These are phyloP conservation scores for Ranitomeya variabilis DNA, from an alignment of 2,113 vertebrate species.

Conservation along the genomic window DNA sequence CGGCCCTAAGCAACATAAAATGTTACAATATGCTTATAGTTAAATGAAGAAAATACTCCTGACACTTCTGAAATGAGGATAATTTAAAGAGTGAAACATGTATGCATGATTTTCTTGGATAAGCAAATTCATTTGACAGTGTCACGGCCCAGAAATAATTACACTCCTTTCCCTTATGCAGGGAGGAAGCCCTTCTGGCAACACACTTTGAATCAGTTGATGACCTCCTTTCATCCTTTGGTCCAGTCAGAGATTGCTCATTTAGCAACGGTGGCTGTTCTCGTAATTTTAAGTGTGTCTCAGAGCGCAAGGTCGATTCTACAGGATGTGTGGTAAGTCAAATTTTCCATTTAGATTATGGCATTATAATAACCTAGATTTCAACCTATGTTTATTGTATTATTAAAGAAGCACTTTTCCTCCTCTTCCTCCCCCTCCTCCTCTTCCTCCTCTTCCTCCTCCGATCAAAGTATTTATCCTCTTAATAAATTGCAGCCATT, in stretches of 20 bases:
- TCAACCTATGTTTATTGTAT: background rate
- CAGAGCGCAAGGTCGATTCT: conserved; percentile 91
- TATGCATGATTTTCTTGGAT: background rate
- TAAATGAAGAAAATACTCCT: background rate
- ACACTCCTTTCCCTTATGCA: conserved; percentile 65
- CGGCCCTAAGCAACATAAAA: too few relatives aligned
- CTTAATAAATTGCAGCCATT: too few relatives aligned
- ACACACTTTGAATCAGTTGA: conserved; percentile 97
- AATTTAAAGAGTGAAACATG: background rate
- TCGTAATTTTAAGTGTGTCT: conserved; percentile 96
- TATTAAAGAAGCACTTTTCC: background rate
- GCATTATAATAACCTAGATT: background rate
- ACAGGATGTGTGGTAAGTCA: conserved; percentile 91
- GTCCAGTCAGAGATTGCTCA: conserved; percentile 92
- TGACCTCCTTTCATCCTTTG: conserved; percentile 93
- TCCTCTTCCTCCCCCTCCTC: background rate
- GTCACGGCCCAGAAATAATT: background rate
- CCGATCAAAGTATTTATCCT: too few relatives aligned
- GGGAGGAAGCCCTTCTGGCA: conserved; percentile 96
- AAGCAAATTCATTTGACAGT: background rate
- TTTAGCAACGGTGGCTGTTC: conserved; percentile 95
- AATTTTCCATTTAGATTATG: background rate
- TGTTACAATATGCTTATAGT: background rate
- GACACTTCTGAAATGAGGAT: background rate
- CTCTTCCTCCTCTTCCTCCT: too few relatives aligned